A percentile compares a stretch with the other conserved stretches of the same genome.
phyloP scores from a whole-genome alignment of 2,113 vertebrate genomes.

The Mola mola region DNA sequence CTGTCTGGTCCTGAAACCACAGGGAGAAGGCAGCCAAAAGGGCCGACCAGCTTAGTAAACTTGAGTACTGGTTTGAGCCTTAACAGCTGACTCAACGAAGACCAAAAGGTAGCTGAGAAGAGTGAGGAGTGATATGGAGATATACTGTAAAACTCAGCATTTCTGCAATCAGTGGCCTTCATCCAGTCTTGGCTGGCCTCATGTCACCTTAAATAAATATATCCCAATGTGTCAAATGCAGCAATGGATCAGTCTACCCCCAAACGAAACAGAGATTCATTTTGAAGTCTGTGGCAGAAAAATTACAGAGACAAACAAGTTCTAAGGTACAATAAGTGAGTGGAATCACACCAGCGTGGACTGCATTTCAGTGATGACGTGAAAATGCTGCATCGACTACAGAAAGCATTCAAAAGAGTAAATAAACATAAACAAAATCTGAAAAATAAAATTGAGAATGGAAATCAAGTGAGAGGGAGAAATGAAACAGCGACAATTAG shows the following conservation, averaged over 20 bases:
- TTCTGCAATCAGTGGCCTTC: no score
- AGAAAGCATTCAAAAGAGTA: background rate
- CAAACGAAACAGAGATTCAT: background rate
- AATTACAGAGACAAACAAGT: background rate
- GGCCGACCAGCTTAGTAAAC: constrained; percentile 46
- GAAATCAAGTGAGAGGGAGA: background rate
- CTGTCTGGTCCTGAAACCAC: constrained; percentile 81
- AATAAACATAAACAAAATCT: background rate
- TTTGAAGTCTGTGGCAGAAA: background rate
- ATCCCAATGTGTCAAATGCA: background rate
- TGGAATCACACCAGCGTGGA: no score
- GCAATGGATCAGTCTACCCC: background rate
- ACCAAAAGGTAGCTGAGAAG: background rate
- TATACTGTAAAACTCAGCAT: no score
- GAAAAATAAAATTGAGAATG: background rate
- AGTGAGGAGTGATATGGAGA: background rate
- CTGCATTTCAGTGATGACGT: no score
- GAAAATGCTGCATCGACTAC: no score
- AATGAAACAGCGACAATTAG: constrained; percentile 4
- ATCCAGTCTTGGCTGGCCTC: no score
- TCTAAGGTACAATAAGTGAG: no score
- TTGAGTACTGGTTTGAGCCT: background rate
- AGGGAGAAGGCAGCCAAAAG: constrained; percentile 63
- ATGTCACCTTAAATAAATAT: background rate
- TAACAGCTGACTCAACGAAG: constrained; percentile 3